Evolutionary conservation across 2,113 vertebrate species (phyloP).

Genomic region (Dicrurus megarhynchus): DNA sequence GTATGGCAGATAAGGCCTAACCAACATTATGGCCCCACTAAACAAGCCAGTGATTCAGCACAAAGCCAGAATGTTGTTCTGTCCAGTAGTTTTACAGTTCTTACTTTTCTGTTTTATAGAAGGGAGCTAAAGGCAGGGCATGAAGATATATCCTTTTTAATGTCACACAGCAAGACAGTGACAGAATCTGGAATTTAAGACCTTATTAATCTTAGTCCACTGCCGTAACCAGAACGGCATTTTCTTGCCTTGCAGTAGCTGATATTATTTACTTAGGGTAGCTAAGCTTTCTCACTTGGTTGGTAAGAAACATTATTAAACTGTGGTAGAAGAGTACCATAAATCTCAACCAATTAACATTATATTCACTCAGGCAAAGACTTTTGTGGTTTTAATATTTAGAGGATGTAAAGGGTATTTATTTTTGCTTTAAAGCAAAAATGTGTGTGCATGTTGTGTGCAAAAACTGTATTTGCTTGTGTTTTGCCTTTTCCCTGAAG

Average conservation of each 20-base stretch:
- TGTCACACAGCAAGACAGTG: neutral
- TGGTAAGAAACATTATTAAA: neutral
- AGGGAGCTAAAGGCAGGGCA: neutral
- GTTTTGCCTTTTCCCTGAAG: slow-evolving; percentile 6
- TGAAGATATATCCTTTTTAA: neutral
- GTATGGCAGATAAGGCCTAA: neutral
- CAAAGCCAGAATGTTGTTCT: neutral
- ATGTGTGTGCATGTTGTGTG: neutral
- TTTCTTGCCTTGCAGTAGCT: slow-evolving; percentile 15
- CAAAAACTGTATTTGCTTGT: neutral
- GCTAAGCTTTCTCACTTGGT: neutral
- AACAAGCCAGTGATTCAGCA: slow-evolving; percentile 1
- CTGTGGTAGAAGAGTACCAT: neutral
- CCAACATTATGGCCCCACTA: neutral
- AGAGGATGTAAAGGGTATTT: neutral
- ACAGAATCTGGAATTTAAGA: slow-evolving; percentile 9
- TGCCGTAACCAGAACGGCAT: neutral
- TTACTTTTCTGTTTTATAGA: neutral
- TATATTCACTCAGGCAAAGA: neutral
- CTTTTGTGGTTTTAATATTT: slow-evolving; percentile 5
- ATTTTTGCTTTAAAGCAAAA: neutral
- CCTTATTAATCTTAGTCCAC: neutral
- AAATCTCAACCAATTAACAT: slow-evolving; percentile 29
- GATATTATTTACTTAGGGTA: slow-evolving; percentile 8
- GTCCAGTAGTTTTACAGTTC: neutral